These are phyloP conservation scores for Xenotilapia flavipinnis DNA, from an alignment of 2,113 vertebrate genomes.

Conservation along the genomic window DNA sequence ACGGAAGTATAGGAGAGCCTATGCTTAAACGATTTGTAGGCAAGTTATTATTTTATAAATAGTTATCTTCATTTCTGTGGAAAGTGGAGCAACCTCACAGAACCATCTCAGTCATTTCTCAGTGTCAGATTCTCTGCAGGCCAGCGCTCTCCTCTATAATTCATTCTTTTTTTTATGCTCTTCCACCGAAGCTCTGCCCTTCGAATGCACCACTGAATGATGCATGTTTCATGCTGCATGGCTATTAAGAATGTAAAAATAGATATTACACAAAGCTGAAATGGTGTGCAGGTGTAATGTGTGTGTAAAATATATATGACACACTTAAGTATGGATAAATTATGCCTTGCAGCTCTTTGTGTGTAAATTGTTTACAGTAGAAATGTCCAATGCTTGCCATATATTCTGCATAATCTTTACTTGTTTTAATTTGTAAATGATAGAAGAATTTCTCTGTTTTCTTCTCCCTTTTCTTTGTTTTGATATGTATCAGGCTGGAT, in stretches of 20 bases:
- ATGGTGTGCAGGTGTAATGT: not conserved
- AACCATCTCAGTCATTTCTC: slow-evolving; percentile 8
- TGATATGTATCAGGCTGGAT: slow-evolving; percentile 18
- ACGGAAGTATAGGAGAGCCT: not conserved
- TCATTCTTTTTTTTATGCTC: slow-evolving; percentile 38
- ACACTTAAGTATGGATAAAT: not conserved
- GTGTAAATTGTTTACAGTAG: not conserved
- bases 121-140: slow-evolving; percentile 39
- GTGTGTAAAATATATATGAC: not conserved
- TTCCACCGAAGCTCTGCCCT: slow-evolving; percentile 14
- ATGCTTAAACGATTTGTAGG: not conserved
- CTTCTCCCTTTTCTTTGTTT: not conserved
- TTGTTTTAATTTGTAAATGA: not conserved
- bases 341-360: not conserved
- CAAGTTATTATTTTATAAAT: slow-evolving; percentile 47
- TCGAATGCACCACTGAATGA: slow-evolving; percentile 2
- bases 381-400: not conserved
- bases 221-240: slow-evolving; percentile 12
- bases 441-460: not conserved
- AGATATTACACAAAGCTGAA: not conserved
- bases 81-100: slow-evolving; percentile 49
- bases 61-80: slow-evolving; percentile 14
- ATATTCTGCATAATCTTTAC: not conserved
- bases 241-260: slow-evolving; percentile 30
- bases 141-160: slow-evolving; percentile 59